A percentile compares a stretch with the other conserved stretches of the same genome.
phyloP scores from a whole-genome alignment of 2,888 invertebrate species.

The Volucella inflata region DNA sequence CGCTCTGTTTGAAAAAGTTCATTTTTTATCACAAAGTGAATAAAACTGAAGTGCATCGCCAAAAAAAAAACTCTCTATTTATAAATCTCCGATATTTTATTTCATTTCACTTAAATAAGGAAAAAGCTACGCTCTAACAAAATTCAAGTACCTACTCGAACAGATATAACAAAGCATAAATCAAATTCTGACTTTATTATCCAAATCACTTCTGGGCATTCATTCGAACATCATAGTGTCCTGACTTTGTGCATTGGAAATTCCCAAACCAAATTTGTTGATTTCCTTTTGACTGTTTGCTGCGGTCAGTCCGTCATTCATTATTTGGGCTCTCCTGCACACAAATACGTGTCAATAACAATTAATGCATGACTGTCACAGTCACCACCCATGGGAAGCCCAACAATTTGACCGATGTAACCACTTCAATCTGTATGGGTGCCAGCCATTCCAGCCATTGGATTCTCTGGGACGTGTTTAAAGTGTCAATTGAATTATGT shows the following conservation, averaged over 20 bases:
- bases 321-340: conserved; percentile 43
- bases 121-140: no score
- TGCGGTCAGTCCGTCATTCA: conserved; percentile 42
- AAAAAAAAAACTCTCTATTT: no score
- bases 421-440: background rate
- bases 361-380: conserved; percentile 56
- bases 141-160: no score
- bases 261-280: no score
- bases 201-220: background rate
- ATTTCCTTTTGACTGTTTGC: conserved; percentile 2
- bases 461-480: conserved; percentile 1
- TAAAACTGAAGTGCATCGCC: no score
- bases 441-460: background rate
- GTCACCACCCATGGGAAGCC: conserved; percentile 37
- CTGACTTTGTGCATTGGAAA: background rate
- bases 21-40: no score
- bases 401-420: conserved; percentile 22
- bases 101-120: no score
- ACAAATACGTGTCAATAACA: conserved; percentile 61
- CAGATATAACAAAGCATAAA: no score
- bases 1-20: no score
- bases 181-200: no score
- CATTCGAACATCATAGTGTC: background rate
- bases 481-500: conserved; percentile 64
- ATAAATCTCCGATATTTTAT: no score